phyloP scores from a whole-genome alignment of 2,797 vertebrate species.

The Phrynocephalus guinanensis region DNA sequence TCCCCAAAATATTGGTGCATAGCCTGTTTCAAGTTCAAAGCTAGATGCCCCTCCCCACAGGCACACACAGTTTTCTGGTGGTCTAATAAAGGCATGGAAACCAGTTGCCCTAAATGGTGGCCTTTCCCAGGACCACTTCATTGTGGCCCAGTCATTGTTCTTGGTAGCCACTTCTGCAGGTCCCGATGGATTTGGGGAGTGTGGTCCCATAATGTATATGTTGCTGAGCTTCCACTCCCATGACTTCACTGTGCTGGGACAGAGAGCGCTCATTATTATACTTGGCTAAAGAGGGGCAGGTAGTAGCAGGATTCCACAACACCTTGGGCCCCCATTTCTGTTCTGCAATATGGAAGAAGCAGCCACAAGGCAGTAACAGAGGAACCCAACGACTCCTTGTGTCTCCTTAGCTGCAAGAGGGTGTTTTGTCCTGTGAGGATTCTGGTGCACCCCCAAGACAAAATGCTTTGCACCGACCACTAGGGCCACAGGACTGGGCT shows the following conservation, averaged over 20 bases:
- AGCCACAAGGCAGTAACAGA: neutral
- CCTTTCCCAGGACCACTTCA: neutral
- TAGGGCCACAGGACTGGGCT: constrained; percentile 1
- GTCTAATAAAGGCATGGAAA: no score
- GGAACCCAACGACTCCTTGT: neutral
- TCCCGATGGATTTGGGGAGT: no score
- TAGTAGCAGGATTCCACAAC: no score
- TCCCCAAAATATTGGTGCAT: no score
- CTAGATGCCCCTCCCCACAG: no score
- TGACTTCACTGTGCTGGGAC: neutral
- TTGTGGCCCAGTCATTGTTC: neutral
- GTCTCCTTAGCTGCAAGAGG: neutral
- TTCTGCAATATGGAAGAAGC: neutral
- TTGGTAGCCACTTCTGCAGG: no score
- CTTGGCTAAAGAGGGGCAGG: no score
- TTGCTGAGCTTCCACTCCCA: neutral
- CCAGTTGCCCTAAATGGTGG: neutral
- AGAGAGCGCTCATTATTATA: no score
- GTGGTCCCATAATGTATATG: neutral
- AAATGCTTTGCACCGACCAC: constrained; percentile 18
- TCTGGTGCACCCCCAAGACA: accelerated
- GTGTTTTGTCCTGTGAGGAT: neutral
- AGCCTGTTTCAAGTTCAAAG: no score
- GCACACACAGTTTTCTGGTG: no score
- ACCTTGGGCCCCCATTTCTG: neutral